A percentile compares a stretch with the other conserved stretches of the same genome.
phyloP scores from a whole-genome alignment of 1,140 invertebrate genomes.

The Neodiprion lecontei region DNA sequence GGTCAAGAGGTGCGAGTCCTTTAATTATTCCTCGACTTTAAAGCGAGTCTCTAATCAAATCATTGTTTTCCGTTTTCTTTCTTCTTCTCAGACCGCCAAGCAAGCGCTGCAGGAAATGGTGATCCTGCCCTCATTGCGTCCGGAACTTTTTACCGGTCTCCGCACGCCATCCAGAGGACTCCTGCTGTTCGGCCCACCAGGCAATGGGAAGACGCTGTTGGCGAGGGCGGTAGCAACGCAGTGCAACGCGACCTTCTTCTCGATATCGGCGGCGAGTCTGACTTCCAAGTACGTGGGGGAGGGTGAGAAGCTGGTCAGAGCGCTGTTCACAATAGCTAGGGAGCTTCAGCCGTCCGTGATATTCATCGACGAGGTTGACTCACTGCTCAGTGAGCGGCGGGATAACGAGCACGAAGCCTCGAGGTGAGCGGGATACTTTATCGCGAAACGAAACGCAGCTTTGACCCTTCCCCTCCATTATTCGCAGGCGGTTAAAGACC shows the following conservation, averaged over 20 bases:
- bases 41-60: background rate
- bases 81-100: conserved; percentile 76
- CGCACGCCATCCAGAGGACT: conserved; percentile 89
- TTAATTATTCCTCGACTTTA: background rate
- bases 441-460: background rate
- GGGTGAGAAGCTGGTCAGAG: conserved; percentile 96
- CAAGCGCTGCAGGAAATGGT: conserved; percentile 98
- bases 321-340: conserved; percentile 92
- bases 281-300: conserved; percentile 99
- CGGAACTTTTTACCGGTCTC: conserved; percentile 93
- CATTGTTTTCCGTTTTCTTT: conserved; percentile 21
- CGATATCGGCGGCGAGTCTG: conserved; percentile 95
- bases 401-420: conserved; percentile 96
- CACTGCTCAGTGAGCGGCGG: conserved; percentile 87
- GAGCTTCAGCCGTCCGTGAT: conserved; percentile 94
- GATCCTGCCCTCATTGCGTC: conserved; percentile 92
- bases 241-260: conserved; percentile 94
- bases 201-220: conserved; percentile 92
- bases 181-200: conserved; percentile 94
- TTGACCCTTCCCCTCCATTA: background rate
- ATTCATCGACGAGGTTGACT: conserved; percentile 98
- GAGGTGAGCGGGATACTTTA: conserved; percentile 39
- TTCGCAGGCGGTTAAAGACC: conserved; percentile 87
- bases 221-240: conserved; percentile 92
- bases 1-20: conserved; percentile 73